Evolutionary conservation across 2,888 invertebrate genomes (phyloP), one percentile per base, ranked within the genome.

Genomic region (Tolmerus cingulatus): DNA sequence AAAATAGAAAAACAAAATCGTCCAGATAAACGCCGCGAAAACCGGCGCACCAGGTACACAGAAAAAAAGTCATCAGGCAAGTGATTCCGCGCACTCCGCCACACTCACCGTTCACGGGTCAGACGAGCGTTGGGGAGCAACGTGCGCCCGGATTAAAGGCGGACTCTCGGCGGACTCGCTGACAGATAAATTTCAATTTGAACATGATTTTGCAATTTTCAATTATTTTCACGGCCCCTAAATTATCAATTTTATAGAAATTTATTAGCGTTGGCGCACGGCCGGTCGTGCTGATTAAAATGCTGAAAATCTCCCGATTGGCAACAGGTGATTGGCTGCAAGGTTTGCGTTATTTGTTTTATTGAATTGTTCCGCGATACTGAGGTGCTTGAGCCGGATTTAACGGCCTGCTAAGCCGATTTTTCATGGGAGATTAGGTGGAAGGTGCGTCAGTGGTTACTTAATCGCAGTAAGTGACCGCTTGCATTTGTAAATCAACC

Each of bases 151-250:
- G 78, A 78, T 78, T 86, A 78, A 46, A 86, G 78, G 78, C 66
- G 86, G 77, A 23, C 43, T 86, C 66, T 43, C n/a, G 57, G 66
- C 51, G 34, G n/a, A 27, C 66, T 23, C 12, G 66, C 66, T 86
- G 78, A 86, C 86, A 86, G 86, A 86, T 86, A 86, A 86, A 86
- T 78, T 79, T 79, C 78, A 79, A 77, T 86, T 86, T 86, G 78
- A 86, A 86, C 86, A 86, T 86, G 86, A 78, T 79, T 86, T 86
- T 86, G 78, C 86, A 86, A 86, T 86, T 86, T 86, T 86, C 86
- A 86, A 86, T 79, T 79, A 85, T 85, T 85, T 85, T 85, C 74
- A 85, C 74, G 46, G 74, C 57, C 85, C 46, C 74, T 85, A 85
- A 85, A 85, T 85, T 85, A 85, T 85, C 85, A 85, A 85, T 85